Conservation (phyloP, 2,888 invertebrate species). For the Hyalella azteca region DNA sequence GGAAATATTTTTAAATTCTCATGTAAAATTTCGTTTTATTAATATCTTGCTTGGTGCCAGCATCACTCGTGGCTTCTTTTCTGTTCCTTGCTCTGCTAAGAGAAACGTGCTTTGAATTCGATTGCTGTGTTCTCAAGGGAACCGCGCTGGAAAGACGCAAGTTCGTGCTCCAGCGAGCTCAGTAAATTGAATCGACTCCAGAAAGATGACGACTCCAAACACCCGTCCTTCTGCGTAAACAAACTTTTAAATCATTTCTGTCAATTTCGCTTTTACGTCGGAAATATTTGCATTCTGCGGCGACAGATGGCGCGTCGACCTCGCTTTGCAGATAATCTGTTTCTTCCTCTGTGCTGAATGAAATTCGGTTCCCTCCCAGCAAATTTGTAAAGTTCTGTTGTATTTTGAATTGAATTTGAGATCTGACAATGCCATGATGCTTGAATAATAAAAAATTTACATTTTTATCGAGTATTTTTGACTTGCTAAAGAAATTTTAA, state of each 20-base stretch:
- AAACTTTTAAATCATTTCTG: neutral
- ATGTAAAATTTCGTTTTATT: no score
- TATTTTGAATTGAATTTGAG: no score
- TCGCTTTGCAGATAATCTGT: no score
- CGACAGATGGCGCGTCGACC: neutral
- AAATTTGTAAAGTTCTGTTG: no score
- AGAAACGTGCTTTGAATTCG: neutral
- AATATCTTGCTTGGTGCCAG: no score
- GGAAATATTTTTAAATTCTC: no score
- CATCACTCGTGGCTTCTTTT: neutral
- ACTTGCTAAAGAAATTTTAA: no score
- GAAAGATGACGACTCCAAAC: slow-evolving; percentile 36
- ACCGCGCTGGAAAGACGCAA: slow-evolving; percentile 15
- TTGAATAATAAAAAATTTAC: no score
- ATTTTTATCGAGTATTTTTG: no score
- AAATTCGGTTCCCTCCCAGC: no score
- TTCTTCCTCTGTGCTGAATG: no score
- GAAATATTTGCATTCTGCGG: slow-evolving; percentile 12
- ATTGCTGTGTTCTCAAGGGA: neutral
- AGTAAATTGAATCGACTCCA: slow-evolving; percentile 30
- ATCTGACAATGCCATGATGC: no score
- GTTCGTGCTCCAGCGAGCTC: slow-evolving; percentile 3
- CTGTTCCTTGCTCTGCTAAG: neutral
- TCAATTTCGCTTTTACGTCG: neutral
- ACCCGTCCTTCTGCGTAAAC: slow-evolving; percentile 20